Percentiles rank a stretch among this genome's conserved stretches.
Conservation (phyloP, 2,888 invertebrate species). For the Temnothorax ravouxi region DNA sequence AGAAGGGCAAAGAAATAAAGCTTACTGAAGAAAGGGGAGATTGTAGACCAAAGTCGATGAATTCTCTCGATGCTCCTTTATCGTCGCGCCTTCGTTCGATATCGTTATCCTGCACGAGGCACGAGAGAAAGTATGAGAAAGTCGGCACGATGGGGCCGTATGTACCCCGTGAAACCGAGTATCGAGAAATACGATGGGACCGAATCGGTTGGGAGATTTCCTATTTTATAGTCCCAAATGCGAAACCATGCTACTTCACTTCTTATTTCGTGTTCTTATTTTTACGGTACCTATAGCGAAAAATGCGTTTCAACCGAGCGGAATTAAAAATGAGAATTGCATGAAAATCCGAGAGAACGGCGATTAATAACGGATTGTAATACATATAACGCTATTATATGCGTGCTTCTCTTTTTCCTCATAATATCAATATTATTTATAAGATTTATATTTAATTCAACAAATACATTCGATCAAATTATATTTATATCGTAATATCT, state of each 20-base stretch:
- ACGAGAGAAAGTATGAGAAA: slow-evolving; percentile 66
- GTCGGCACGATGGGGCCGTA: slow-evolving; percentile 64
- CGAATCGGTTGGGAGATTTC: slow-evolving; percentile 64
- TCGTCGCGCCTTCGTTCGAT: slow-evolving; percentile 58
- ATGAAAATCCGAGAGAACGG: not conserved
- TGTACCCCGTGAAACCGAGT: slow-evolving; percentile 60
- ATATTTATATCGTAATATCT: not conserved
- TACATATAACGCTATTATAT: not conserved
- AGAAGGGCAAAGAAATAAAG: slow-evolving; percentile 32
- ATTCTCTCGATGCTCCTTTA: slow-evolving; percentile 71
- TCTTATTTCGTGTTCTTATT: not conserved
- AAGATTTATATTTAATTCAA: slow-evolving; percentile 11
- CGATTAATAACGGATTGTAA: slow-evolving; percentile 6
- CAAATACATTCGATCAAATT: not conserved
- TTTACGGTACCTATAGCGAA: not conserved
- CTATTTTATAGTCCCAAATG: slow-evolving; percentile 67
- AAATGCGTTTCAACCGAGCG: slow-evolving; percentile 13
- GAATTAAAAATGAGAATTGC: slow-evolving; percentile 23
- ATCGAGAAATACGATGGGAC: slow-evolving; percentile 55
- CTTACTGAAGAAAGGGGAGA: slow-evolving; percentile 44
- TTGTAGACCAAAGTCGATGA: slow-evolving; percentile 56
- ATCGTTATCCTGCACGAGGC: slow-evolving; percentile 42
- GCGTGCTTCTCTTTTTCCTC: not conserved
- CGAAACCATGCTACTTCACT: slow-evolving; percentile 43
- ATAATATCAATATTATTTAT: not conserved